Base-by-base conservation (phyloP, 1,140 invertebrate genomes). In the Lordiphosa mommai region DNA sequence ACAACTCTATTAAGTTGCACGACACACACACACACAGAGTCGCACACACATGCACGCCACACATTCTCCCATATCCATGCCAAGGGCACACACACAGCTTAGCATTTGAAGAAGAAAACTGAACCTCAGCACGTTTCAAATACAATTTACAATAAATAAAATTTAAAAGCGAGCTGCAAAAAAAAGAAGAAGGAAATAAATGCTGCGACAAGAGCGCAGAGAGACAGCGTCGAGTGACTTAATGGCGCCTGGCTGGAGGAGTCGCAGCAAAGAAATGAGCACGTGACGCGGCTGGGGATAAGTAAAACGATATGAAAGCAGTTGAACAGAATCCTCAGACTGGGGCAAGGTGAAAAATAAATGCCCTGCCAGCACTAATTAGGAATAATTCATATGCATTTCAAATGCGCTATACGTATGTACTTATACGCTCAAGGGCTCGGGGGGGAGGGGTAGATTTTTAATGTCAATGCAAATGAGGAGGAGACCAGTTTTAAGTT, bases 91-190 rank as follows among this genome's bases (percentile, higher is more conserved):
- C 29, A 30, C 12, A 43, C 17, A 66, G 63, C 63, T 50, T 67
- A 66, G 63, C 63, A 66, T 66, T 66, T 66, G 23, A 30, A 13
- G 34, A 53, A 68, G 63, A 65, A 67, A 84, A 77, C 74, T 65
- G 77, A 84, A 77, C 76, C 72, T 84, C 77, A 82, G 76, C 76
- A 84, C 77, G 77, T 84, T 84, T 82, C 77, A 76, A 82, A 82
- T 82, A 84, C 77, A 82, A 82, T 82, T 82, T 82, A 82, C 76
- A 82, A 82, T 82, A 82, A 82, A 82, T 82, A 82, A 82, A 82
- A 82, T 82, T 84, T 82, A 82, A 84, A 82, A 82, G 76, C 76
- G 72, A 72, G 67, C 51, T 64, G 72, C 77, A 69, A 60, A 44
- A 44, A 37, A 14, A 38, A 51, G 10, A 46, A 47, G 12, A 46